These are phyloP conservation scores for Drosophila yakuba DNA, from an alignment of 1,140 invertebrate species.

Conservation along the genomic window DNA sequence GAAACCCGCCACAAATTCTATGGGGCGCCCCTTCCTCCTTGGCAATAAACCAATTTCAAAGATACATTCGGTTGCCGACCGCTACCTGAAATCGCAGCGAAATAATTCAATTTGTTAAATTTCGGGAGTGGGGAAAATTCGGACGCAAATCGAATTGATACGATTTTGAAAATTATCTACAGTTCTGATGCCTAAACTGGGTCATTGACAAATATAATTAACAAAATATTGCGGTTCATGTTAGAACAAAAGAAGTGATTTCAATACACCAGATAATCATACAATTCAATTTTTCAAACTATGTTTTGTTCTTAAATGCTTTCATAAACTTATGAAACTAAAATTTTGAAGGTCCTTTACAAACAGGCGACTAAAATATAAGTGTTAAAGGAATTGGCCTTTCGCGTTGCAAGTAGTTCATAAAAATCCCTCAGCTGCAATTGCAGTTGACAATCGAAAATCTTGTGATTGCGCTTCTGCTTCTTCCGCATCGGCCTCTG, in stretches of 20 bases:
- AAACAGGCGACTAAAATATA: background rate
- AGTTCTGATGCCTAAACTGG: background rate
- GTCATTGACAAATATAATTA: background rate
- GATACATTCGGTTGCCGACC: constrained; percentile 6
- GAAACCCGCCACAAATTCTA: constrained; percentile 6
- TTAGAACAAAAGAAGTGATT: too few relatives aligned
- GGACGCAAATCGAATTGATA: background rate
- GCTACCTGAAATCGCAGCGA: constrained; percentile 2
- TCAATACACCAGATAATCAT: too few relatives aligned
- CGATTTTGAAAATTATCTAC: background rate
- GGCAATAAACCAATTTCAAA: constrained; percentile 7
- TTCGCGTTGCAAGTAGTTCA: background rate
- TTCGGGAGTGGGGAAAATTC: background rate
- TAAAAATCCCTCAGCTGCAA: constrained; percentile 1
- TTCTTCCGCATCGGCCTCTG: constrained; percentile 1
- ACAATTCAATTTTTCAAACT: background rate
- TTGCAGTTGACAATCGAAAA: constrained; percentile 26
- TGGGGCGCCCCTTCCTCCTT: background rate
- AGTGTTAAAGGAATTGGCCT: background rate
- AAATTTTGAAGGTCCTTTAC: too few relatives aligned
- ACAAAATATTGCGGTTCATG: too few relatives aligned
- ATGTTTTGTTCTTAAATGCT: background rate
- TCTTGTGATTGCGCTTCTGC: constrained; percentile 8
- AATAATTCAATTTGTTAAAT: constrained; percentile 8
- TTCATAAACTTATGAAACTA: too few relatives aligned